Base-by-base conservation (phyloP, 2,797 vertebrate species). In the Champsocephalus gunnari region DNA sequence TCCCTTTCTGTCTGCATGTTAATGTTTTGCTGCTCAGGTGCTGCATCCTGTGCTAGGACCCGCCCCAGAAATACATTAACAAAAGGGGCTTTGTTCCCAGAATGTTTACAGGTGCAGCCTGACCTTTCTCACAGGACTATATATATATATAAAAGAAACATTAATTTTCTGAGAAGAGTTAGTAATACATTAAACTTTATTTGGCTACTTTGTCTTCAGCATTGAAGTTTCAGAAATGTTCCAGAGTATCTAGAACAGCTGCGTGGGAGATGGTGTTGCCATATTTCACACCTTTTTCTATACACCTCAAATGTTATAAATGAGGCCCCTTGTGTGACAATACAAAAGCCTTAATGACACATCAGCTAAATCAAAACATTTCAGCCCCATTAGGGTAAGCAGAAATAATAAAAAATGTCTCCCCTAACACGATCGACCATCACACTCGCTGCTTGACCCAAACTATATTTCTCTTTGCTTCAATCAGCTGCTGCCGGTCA, bases 391-490 rank as follows among this genome's bases (percentile, higher is more conserved):
- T 54, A 41, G 71, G 78, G 71, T 66, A 83, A 83, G 84, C 83
- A 82, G 76, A 89, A 85, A 81, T 75, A 72, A 84, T 79, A 66
- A 14, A 79, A 85, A 84, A 79, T 60, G 77, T 84, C 67, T 89
- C 79, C 88, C 87, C 82, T 77, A 71, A 90, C 78, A 71, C 58
- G n/a, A 77, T 81, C 80, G 59, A 76, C 82, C 75, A 67, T 79
- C 81, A 79, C 79, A 77, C 77, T 82, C 41, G 71, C 76, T 82
- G 77, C 88, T 86, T 71, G 74, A 85, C 81, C 73, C 83, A 66
- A 83, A 80, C 78, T 68, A 73, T 67, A 76, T 79, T 82, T 79
- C 70, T 91, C 73, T 84, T 90, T 80, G 84, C 87, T 89, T 85
- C 83, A 77, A 81, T 87, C 80, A 73, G 71, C 66, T 80, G 86